These are phyloP conservation scores for Montipora foliosa DNA, from an alignment of 64 coral and sea anemone species.

Conservation along the genomic window DNA sequence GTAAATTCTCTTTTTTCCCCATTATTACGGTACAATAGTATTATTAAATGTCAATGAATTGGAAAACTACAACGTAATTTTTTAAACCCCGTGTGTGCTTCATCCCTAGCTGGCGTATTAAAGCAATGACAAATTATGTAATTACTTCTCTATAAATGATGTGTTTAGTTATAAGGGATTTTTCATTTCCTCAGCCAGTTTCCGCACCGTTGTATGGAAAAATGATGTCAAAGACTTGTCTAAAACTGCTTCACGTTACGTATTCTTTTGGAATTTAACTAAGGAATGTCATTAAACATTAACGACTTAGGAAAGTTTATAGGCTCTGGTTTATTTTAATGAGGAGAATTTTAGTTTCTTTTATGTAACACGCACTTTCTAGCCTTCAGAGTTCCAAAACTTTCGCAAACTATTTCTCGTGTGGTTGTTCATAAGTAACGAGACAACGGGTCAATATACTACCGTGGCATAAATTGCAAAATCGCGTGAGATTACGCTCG, in stretches of 20 bases:
- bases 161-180: slow-evolving; percentile 39
- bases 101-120: neutral
- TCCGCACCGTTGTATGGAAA: neutral
- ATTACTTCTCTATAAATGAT: slow-evolving; percentile 56
- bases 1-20: slow-evolving; percentile 52
- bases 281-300: slow-evolving; percentile 93
- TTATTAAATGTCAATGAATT: slow-evolving; percentile 13
- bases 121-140: slow-evolving; percentile 54
- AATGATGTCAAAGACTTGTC: slow-evolving; percentile 20
- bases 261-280: slow-evolving; percentile 94
- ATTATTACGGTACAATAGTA: neutral
- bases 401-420: slow-evolving; percentile 37
- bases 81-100: slow-evolving; percentile 24
- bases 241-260: slow-evolving; percentile 28
- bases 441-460: slow-evolving; percentile 9
- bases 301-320: slow-evolving; percentile 83
- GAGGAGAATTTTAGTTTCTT: slow-evolving; percentile 86
- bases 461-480: slow-evolving; percentile 23
- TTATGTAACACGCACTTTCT: slow-evolving; percentile 76
- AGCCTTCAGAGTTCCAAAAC: slow-evolving; percentile 55
- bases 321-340: slow-evolving; percentile 93
- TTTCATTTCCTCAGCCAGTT: slow-evolving; percentile 25
- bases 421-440: slow-evolving; percentile 44
- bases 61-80: neutral
- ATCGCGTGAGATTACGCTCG: slow-evolving; percentile 39